Conservation (phyloP, 2,888 invertebrate genomes). For the Catocala sponsa region DNA sequence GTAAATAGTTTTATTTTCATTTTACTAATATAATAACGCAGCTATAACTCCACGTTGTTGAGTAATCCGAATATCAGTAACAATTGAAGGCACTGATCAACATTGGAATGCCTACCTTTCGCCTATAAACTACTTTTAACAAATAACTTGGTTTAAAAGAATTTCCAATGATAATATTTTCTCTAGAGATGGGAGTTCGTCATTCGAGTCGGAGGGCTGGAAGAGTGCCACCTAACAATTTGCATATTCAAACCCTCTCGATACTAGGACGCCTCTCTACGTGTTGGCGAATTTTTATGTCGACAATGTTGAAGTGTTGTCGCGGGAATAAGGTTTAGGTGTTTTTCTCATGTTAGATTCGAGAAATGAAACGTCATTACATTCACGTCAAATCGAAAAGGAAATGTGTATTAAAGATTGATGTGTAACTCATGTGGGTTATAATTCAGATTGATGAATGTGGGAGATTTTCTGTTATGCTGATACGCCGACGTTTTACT, state of each 20-base stretch:
- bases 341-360: constrained; percentile 32
- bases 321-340: constrained; percentile 48
- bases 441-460: constrained; percentile 42
- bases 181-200: constrained; percentile 48
- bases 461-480: constrained; percentile 10
- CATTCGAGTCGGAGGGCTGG: constrained; percentile 40
- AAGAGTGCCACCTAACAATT: constrained; percentile 60
- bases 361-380: constrained; percentile 49
- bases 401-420: constrained; percentile 45
- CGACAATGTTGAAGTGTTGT: constrained; percentile 46
- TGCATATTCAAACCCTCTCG: constrained; percentile 62
- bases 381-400: constrained; percentile 43
- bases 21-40: too few relatives aligned
- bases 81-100: constrained; percentile 1
- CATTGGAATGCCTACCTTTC: constrained; percentile 34
- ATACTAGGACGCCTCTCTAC: constrained; percentile 41
- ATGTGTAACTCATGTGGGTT: constrained; percentile 31
- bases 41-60: too few relatives aligned
- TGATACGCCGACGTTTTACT: constrained; percentile 3
- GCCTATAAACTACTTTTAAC: constrained; percentile 42
- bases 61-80: too few relatives aligned
- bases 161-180: constrained; percentile 65
- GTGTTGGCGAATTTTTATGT: constrained; percentile 49
- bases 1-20: too few relatives aligned
- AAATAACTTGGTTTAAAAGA: constrained; percentile 51